Evolutionary conservation across 2,113 vertebrate species (phyloP).

Genomic region (Cariama cristata): DNA sequence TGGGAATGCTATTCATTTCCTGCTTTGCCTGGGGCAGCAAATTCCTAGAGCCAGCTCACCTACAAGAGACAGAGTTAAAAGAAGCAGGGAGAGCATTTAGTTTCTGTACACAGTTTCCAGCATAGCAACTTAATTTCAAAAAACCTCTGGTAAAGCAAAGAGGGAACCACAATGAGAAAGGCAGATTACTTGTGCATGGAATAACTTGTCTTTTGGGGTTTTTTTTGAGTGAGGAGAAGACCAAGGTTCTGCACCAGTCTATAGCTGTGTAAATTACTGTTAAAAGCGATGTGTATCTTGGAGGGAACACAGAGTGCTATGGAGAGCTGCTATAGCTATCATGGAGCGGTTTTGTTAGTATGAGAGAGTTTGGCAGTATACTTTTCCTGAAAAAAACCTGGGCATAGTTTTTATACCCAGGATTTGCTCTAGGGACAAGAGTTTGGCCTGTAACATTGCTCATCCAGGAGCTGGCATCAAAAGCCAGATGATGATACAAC

Average conservation of each 20-base stretch:
- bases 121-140: background rate
- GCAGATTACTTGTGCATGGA: background rate
- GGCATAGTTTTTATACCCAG: background rate
- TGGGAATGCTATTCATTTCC: background rate
- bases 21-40: background rate
- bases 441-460: background rate
- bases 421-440: background rate
- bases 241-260: background rate
- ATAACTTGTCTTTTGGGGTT: background rate
- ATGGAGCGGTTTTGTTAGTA: background rate
- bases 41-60: background rate
- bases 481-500: background rate
- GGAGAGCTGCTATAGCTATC: background rate
- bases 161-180: background rate
- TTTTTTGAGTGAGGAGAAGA: background rate
- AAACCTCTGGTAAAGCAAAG: background rate
- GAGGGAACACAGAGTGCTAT: background rate
- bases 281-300: background rate
- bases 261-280: background rate
- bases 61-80: background rate
- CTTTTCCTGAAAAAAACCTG: background rate
- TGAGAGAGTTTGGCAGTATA: background rate
- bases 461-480: background rate
- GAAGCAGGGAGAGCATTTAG: accelerated
- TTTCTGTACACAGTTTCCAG: background rate